Percentiles rank a stretch among this genome's conserved stretches.
These are phyloP conservation scores for Brachirus orientalis DNA, from an alignment of 2,113 vertebrate species.

Conservation along the genomic window DNA sequence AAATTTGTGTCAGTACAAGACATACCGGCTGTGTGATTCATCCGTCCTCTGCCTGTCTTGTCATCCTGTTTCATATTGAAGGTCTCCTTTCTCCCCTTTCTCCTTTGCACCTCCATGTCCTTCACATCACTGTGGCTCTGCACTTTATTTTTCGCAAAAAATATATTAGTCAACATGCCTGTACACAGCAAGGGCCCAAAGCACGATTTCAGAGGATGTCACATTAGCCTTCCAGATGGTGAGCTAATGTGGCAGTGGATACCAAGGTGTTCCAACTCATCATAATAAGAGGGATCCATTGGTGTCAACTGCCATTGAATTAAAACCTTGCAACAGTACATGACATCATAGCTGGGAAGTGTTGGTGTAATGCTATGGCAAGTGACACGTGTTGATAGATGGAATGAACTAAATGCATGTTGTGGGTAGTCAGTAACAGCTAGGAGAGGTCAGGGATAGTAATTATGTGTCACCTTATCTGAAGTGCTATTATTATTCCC, in stretches of 20 bases:
- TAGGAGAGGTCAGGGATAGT: slow-evolving; percentile 66
- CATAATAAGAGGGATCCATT: slow-evolving; percentile 81
- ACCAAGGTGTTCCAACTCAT: slow-evolving; percentile 83
- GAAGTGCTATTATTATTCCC: slow-evolving; percentile 68
- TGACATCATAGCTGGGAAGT: slow-evolving; percentile 49
- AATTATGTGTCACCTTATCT: slow-evolving; percentile 74
- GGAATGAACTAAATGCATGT: slow-evolving; percentile 61
- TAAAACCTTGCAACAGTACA: slow-evolving; percentile 72
- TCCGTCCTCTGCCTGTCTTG: slow-evolving; percentile 69
- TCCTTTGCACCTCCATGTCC: slow-evolving; percentile 61
- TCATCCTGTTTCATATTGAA: slow-evolving; percentile 66
- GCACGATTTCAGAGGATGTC: slow-evolving; percentile 71
- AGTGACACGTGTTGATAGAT: slow-evolving; percentile 73
- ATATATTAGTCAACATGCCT: slow-evolving; percentile 80
- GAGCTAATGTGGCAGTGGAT: slow-evolving; percentile 77
- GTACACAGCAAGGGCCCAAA: slow-evolving; percentile 62
- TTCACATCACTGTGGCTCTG: slow-evolving; percentile 73
- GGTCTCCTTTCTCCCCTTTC: slow-evolving; percentile 45
- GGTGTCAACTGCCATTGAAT: slow-evolving; percentile 66
- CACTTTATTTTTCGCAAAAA: slow-evolving; percentile 69
- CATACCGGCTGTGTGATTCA: slow-evolving; percentile 79
- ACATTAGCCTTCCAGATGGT: slow-evolving; percentile 83
- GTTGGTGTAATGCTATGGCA: slow-evolving; percentile 61
- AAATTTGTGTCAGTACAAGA: slow-evolving; percentile 84
- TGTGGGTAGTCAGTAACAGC: slow-evolving; percentile 57